A percentile compares a stretch with the other conserved stretches of the same genome.
These are phyloP conservation scores for Acanthosoma haemorrhoidale DNA, from an alignment of 2,888 invertebrate genomes.

Conservation along the genomic window DNA sequence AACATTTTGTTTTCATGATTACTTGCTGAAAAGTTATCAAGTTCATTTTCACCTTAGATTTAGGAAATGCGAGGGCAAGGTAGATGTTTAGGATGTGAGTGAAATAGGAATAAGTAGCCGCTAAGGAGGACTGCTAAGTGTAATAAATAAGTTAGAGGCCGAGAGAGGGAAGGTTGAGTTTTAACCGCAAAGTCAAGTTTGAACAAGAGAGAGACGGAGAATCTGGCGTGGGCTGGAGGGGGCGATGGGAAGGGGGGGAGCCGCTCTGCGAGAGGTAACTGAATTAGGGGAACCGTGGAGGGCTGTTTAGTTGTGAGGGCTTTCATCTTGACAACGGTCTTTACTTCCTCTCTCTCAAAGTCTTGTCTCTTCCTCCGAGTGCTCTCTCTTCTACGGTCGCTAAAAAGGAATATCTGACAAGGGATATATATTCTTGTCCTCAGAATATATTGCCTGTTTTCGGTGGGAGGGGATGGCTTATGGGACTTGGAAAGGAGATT, in stretches of 20 bases:
- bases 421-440: neutral
- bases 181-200: conserved; percentile 28
- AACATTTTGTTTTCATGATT: too few species aligned
- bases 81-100: neutral
- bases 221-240: neutral
- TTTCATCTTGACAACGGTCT: conserved; percentile 25
- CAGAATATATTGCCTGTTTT: neutral
- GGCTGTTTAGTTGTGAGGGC: conserved; percentile 20
- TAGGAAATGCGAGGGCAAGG: too few species aligned
- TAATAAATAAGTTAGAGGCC: conserved; percentile 24
- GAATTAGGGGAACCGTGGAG: neutral
- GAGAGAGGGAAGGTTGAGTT: conserved; percentile 26
- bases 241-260: too few species aligned
- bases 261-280: neutral
- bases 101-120: conserved; percentile 1
- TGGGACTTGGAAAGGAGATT: neutral
- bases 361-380: neutral
- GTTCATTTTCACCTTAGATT: too few species aligned
- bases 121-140: conserved; percentile 14
- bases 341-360: neutral
- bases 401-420: neutral
- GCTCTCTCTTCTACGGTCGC: neutral
- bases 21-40: too few species aligned
- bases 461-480: neutral
- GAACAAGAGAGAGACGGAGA: conserved; percentile 21